Evolutionary conservation across 2,113 vertebrate genomes (phyloP).

Genomic region (Catharus bicknelli): DNA sequence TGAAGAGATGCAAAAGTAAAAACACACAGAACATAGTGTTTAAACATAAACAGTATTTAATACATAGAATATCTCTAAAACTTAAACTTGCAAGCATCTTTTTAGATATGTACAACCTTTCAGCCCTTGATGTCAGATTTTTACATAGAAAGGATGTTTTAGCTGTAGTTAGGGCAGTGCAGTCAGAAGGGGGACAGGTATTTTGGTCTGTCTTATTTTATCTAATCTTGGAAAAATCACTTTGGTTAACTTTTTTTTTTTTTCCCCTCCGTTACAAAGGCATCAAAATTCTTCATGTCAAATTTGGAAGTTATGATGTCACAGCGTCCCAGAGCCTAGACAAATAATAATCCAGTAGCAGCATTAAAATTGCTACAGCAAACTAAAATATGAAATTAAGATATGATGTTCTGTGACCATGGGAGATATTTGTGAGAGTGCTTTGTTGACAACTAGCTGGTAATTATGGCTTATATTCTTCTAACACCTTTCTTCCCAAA

Average conservation of each 20-base stretch:
- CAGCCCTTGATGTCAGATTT: not conserved
- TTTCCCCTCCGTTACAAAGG: not conserved
- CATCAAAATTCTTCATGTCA: not conserved
- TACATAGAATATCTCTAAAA: not conserved
- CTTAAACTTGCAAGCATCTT: not conserved
- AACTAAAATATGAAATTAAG: constrained; percentile 42
- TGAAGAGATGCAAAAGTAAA: not conserved
- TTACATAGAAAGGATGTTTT: not conserved
- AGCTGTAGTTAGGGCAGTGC: not conserved
- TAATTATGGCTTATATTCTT: constrained; percentile 38
- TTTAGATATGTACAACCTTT: not conserved
- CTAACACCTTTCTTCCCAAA: constrained; percentile 55
- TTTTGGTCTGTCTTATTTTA: not conserved
- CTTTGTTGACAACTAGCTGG: constrained; percentile 35
- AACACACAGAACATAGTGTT: not conserved
- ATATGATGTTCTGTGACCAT: not conserved
- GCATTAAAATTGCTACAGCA: constrained; percentile 9
- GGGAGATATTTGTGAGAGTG: constrained; percentile 6
- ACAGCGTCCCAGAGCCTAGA: not conserved
- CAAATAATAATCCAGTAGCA: not conserved
- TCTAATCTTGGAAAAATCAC: not conserved
- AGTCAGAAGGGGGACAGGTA: not conserved
- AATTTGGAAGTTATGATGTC: not conserved
- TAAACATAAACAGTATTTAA: not conserved
- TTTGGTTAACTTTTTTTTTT: not conserved